These are phyloP conservation scores for Muscicapa adusta DNA, from an alignment of 2,113 vertebrate species.

Conservation along the genomic window DNA sequence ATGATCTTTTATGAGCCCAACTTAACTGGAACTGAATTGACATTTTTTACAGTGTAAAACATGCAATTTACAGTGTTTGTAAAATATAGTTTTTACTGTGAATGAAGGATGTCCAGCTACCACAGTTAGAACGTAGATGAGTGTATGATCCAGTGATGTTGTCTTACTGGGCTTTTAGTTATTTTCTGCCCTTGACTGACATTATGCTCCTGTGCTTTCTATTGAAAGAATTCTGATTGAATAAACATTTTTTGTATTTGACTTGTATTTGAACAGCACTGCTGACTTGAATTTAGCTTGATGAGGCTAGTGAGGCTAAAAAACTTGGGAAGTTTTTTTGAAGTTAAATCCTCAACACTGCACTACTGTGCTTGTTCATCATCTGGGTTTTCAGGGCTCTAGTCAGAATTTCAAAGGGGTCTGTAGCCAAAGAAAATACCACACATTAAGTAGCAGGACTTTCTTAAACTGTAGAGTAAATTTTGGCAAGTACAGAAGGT, in stretches of 20 bases:
- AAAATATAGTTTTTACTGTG: neutral
- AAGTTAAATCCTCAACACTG: neutral
- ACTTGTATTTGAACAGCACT: neutral
- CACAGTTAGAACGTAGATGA: neutral
- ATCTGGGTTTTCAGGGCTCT: conserved; percentile 23
- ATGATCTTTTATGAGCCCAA: neutral
- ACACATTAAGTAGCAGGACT: conserved; percentile 24
- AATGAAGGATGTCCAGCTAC: neutral
- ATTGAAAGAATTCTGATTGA: conserved; percentile 23
- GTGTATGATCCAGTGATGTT: neutral
- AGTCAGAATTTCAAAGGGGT: conserved; percentile 42
- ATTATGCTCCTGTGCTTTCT: neutral
- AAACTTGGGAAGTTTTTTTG: neutral
- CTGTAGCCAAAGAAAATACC: conserved; percentile 54
- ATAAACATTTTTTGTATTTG: neutral
- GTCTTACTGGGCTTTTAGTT: neutral
- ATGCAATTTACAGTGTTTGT: neutral
- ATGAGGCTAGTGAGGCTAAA: neutral
- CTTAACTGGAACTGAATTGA: neutral
- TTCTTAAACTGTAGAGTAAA: conserved; percentile 47
- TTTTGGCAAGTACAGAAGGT: conserved; percentile 43
- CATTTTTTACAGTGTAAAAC: neutral
- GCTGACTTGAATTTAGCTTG: conserved; percentile 8
- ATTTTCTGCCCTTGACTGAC: neutral
- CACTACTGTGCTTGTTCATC: conserved; percentile 17